Base-by-base conservation (phyloP, 2,888 invertebrate species). In the Epinotia brunnichana region DNA sequence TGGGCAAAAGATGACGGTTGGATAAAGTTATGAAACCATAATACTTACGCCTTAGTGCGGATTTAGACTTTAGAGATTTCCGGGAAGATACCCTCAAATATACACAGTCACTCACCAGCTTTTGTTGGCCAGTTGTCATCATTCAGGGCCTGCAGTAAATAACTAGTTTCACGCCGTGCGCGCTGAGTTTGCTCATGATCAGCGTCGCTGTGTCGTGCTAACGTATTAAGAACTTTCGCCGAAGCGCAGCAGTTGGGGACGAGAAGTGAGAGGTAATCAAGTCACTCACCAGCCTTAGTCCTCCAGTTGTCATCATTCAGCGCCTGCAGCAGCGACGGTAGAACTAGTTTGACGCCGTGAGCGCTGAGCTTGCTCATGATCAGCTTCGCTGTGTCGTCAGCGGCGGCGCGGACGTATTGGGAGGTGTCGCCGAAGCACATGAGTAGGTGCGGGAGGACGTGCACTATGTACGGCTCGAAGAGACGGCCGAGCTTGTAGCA, bases 381-480 rank as follows among this genome's bases (percentile, higher is more conserved):
- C 69, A 98, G 98, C 90, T 97, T 96, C 51, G 99, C 98, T 68
- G 99, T 98, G 85, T 99, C 99, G 89, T 99, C 99, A 10, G 99
- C 98, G 4, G 99, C 99, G 78, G 97, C 95, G 82, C 99, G 95
- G 71, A 99, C 99, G 90, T 98, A 97, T 88, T 98, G 97, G 85
- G 98, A 99, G 41, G 96, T 95, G 93, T 99, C 99, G 10, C 99
- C 99, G 90, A 99, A 99, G 89, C 99, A 98, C 76, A 98, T 95
- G 77, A 99, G 94, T 82, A 99, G 94, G 91, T 98, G 97, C 0
- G 99, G 99, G 76, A 99, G 93, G 61, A 99, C 98, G 88, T 99
- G 98, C 69, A 99, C 98, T 75, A 99, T 98, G 93, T 99, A 99
- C 0, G 99, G 99, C 91, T 99, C 99, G 93, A 99, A 99, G 73